Evolutionary conservation across 1,140 invertebrate genomes (phyloP), one percentile per base, ranked within the genome.

Genomic region (Papilio glaucus): DNA sequence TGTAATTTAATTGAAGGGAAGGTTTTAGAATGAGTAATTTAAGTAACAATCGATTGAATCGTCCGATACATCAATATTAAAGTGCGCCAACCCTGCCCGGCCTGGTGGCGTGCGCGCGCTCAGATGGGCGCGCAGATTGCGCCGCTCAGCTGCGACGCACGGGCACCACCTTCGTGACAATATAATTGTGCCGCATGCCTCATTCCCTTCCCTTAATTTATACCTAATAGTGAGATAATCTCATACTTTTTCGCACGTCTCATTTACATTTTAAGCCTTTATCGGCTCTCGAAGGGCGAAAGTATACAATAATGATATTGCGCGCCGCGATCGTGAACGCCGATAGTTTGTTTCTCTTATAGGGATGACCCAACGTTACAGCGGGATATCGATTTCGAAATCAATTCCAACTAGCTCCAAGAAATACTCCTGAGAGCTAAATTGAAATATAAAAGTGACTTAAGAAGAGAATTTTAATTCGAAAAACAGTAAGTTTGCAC

Each of bases 211-310:
- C 82, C 86, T 91, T 90, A 90, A 91, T 91, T 91, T 91, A 91
- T 88, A 90, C 89, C 87, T 91, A 91, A 91, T 90, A 89, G 88
- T 82, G 80, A 90, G 88, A 90, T 91, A 87, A 91, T 91, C 88
- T 85, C 76, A 84, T 85, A 88, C 88, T 90, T 91, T 88, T 91
- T 89, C 85, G 78, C 86, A 89, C 84, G 88, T 90, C 88, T 92
- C 88, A 92, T 92, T 92, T 92, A 85, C 88, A 92, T 92, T 89
- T 87, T 86, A 86, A 85, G 77, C 84, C 78, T 82, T 89, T 87
- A 92, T 89, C 88, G 80, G 37, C 71, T 42, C 42, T 65, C 67
- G 72, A 71, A 67, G 73, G 77, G 81, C 73, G 74, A 72, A 76
- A 81, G 83, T 82, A 80, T 82, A 86, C 85, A 88, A 89, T 91